These are phyloP conservation scores for Labeo rohita DNA, from an alignment of 2,113 vertebrate species.

Conservation along the genomic window DNA sequence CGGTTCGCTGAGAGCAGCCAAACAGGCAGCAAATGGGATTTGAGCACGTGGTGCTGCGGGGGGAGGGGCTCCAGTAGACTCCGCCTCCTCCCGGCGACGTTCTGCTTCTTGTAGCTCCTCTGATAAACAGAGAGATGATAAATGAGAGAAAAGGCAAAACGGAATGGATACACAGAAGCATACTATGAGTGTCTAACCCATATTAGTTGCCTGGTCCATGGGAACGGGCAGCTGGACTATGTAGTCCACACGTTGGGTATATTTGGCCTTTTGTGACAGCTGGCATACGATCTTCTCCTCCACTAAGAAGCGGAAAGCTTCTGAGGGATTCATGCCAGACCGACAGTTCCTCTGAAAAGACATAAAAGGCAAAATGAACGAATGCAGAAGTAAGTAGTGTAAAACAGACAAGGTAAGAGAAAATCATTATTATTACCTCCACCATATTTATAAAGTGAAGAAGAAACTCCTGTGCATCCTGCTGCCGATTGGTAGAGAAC, in stretches of 20 bases:
- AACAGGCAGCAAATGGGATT: slow-evolving; percentile 93
- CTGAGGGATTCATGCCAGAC: slow-evolving; percentile 91
- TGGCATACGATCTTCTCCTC: slow-evolving; percentile 97
- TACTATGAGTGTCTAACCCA: slow-evolving; percentile 75
- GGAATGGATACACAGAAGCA: background rate
- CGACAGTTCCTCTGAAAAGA: slow-evolving; percentile 91
- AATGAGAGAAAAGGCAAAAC: background rate
- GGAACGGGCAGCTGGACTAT: slow-evolving; percentile 96
- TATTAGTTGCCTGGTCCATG: slow-evolving; percentile 96
- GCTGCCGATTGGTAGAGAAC: slow-evolving; percentile 97
- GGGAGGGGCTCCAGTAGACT: slow-evolving; percentile 81
- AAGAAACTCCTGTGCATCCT: slow-evolving; percentile 98
- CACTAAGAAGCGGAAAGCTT: slow-evolving; percentile 96
- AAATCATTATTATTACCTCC: slow-evolving; percentile 82
- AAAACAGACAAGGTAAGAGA: background rate
- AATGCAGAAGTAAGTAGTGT: background rate
- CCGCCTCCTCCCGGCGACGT: slow-evolving; percentile 88
- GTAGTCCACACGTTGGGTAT: slow-evolving; percentile 96
- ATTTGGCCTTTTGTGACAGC: slow-evolving; percentile 96
- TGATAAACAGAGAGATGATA: slow-evolving; percentile 61
- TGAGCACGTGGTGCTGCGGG: slow-evolving; percentile 88
- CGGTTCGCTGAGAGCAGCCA: slow-evolving; percentile 92
- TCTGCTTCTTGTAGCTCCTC: slow-evolving; percentile 95
- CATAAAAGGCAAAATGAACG: background rate
- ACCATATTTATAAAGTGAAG: slow-evolving; percentile 99